These are phyloP conservation scores for Ctenopoma kingsleyae DNA, from an alignment of 2,797 vertebrate species.

Conservation along the genomic window DNA sequence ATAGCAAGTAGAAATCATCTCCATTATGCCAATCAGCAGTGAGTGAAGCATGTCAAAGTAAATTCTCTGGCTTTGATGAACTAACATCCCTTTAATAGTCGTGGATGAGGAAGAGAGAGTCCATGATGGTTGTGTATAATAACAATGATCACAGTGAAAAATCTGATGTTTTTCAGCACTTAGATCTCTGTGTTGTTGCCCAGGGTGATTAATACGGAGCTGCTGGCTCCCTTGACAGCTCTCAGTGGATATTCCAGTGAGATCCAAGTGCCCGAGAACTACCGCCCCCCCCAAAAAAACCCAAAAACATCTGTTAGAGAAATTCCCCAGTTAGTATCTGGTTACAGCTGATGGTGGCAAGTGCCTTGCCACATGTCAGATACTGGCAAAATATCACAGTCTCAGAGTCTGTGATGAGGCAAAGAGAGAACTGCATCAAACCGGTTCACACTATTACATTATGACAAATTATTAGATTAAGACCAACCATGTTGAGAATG, in stretches of 20 bases:
- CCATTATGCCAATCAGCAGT: constrained; percentile 58
- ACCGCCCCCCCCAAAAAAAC: not conserved
- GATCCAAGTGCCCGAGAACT: constrained; percentile 3
- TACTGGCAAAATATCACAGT: constrained; percentile 14
- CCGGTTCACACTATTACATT: not conserved
- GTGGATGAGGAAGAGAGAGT: constrained; percentile 1
- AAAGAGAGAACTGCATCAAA: not conserved
- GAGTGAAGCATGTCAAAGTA: constrained; percentile 48
- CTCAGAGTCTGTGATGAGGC: constrained; percentile 18
- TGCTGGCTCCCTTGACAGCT: constrained; percentile 4
- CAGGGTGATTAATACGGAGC: constrained; percentile 4
- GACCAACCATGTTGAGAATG: not conserved
- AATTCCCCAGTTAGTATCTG: not conserved
- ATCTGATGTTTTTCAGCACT: constrained; percentile 20
- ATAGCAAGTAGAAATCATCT: constrained; percentile 68
- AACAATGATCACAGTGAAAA: constrained; percentile 15
- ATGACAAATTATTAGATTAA: not conserved
- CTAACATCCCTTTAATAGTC: constrained; percentile 35
- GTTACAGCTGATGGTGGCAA: constrained; percentile 12
- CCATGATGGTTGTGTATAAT: constrained; percentile 8
- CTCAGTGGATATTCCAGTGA: constrained; percentile 12
- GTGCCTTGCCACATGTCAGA: constrained; percentile 18
- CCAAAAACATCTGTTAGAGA: constrained; percentile 25
- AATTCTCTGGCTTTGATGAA: constrained; percentile 33
- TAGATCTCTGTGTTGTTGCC: constrained; percentile 12